These are phyloP conservation scores for Dufourea novaeangliae DNA, from an alignment of 1,140 invertebrate genomes.

Conservation along the genomic window DNA sequence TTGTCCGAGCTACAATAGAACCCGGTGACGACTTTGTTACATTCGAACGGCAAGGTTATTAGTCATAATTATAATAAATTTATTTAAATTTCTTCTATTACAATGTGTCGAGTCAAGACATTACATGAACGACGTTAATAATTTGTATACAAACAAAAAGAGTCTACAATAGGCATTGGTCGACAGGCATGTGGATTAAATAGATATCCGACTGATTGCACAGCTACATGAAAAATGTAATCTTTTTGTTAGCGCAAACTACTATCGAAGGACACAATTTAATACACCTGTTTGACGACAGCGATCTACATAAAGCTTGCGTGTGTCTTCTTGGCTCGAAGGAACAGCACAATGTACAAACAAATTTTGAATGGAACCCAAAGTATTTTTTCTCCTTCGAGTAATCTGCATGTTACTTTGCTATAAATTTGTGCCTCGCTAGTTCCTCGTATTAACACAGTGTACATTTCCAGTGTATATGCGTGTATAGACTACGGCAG, in stretches of 20 bases:
- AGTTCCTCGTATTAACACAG: constrained; percentile 16
- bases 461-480: constrained; percentile 45
- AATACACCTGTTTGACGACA: constrained; percentile 35
- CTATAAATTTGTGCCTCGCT: constrained; percentile 13
- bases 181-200: constrained; percentile 40
- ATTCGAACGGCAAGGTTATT: not conserved
- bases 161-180: constrained; percentile 38
- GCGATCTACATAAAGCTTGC: constrained; percentile 40
- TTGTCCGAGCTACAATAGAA: constrained; percentile 63
- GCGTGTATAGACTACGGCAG: constrained; percentile 46
- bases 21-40: not conserved
- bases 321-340: constrained; percentile 1
- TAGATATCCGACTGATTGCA: constrained; percentile 1
- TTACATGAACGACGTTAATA: constrained; percentile 68
- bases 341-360: constrained; percentile 11
- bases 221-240: constrained; percentile 11
- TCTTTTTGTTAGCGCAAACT: constrained; percentile 14
- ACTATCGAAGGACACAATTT: constrained; percentile 34
- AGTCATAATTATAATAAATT: constrained; percentile 68
- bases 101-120: constrained; percentile 70
- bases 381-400: constrained; percentile 13
- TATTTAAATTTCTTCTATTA: constrained; percentile 74
- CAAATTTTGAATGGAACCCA: not conserved
- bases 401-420: constrained; percentile 11
- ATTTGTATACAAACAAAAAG: constrained; percentile 57